Evolutionary conservation across 2,113 vertebrate species (phyloP).

Genomic region (Aix galericulata): DNA sequence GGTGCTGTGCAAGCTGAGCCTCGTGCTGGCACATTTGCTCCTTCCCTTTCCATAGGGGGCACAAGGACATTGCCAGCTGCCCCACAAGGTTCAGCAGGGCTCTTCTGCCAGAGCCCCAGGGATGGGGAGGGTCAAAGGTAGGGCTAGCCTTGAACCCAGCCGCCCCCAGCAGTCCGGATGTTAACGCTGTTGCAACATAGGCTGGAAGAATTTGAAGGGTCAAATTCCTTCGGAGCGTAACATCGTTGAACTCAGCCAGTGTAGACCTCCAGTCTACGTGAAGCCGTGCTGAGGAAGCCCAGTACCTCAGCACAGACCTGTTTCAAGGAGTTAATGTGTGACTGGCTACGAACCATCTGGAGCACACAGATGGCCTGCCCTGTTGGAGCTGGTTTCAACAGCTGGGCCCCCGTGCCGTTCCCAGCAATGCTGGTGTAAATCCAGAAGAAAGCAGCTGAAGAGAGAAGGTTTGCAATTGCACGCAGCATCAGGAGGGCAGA

Average conservation of each 20-base stretch:
- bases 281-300: not conserved
- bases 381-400: not conserved
- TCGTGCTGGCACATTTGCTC: not conserved
- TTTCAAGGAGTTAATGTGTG: conserved; percentile 48
- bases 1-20: not conserved
- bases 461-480: not conserved
- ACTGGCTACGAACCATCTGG: not conserved
- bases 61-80: not conserved
- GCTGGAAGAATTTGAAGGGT: not conserved
- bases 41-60: not conserved
- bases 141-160: not conserved
- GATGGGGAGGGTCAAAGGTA: conserved; percentile 13
- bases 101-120: not conserved
- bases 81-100: accelerated
- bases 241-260: accelerated
- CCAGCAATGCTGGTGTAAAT: not conserved
- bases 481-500: not conserved
- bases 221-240: not conserved
- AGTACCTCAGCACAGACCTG: not conserved
- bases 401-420: not conserved
- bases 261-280: not conserved
- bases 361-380: not conserved
- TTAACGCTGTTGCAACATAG: conserved; percentile 35
- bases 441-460: not conserved
- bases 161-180: not conserved